phyloP scores from a whole-genome alignment of 2,888 invertebrate genomes.

The Cosmopolites sordidus region DNA sequence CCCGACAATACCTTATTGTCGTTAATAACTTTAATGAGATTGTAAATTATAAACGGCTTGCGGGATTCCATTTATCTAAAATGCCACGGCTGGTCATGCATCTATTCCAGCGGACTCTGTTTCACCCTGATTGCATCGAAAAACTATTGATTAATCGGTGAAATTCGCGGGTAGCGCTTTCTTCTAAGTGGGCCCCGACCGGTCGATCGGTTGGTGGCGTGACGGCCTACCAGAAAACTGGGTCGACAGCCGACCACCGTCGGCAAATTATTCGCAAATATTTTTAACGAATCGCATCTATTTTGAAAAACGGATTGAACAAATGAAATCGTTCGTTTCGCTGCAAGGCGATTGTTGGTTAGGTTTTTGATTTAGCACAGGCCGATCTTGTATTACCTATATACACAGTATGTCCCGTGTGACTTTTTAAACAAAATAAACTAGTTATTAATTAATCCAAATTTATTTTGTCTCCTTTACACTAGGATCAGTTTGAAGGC shows the following conservation, averaged over 20 bases:
- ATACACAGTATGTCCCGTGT: no score
- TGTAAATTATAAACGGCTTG: slow-evolving; percentile 6
- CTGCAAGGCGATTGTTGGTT: no score
- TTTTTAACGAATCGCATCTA: no score
- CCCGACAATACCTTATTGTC: slow-evolving; percentile 2
- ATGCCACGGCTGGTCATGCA: background rate
- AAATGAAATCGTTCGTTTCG: no score
- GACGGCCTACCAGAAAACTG: background rate
- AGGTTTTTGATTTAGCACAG: no score
- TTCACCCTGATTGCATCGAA: slow-evolving; percentile 1
- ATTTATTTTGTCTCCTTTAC: no score
- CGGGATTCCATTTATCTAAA: background rate
- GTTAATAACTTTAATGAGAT: slow-evolving; percentile 16
- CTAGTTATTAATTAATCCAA: no score
- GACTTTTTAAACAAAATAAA: no score
- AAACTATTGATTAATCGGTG: background rate
- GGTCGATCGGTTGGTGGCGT: background rate
- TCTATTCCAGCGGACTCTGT: background rate
- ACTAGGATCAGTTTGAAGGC: no score
- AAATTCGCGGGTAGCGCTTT: background rate
- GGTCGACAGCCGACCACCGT: background rate
- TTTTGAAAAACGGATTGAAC: no score
- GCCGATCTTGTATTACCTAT: no score
- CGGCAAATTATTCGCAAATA: no score
- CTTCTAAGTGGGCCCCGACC: background rate